Conservation (phyloP, 1,140 invertebrate genomes). For the Paraescarpia echinospica region DNA sequence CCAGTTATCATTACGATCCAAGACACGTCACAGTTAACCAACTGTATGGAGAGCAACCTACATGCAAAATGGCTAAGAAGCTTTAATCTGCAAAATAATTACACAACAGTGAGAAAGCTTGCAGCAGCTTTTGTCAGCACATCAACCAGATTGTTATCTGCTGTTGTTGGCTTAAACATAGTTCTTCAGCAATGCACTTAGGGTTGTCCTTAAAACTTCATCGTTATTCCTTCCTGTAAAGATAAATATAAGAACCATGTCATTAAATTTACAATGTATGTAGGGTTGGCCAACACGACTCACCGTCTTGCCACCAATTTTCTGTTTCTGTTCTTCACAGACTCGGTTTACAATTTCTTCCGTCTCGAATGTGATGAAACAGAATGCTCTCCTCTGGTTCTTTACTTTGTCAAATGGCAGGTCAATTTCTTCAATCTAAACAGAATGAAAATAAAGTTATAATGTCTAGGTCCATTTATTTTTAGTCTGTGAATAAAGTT, state of each 20-base stretch:
- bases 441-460: background rate
- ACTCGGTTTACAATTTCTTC: slow-evolving; percentile 89
- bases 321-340: slow-evolving; percentile 27
- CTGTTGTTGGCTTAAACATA: background rate
- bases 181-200: slow-evolving; percentile 5
- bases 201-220: background rate
- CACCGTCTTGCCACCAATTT: slow-evolving; percentile 28
- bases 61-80: slow-evolving; percentile 3
- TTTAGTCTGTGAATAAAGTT: too few species aligned
- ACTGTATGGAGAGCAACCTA: background rate
- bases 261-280: background rate
- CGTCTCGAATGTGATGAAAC: slow-evolving; percentile 92
- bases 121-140: background rate
- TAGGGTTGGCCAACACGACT: background rate
- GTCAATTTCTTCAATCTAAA: slow-evolving; percentile 85
- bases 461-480: too few species aligned
- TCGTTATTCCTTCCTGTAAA: background rate
- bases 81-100: slow-evolving; percentile 1
- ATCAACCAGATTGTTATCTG: slow-evolving; percentile 5
- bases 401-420: slow-evolving; percentile 94
- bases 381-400: slow-evolving; percentile 92
- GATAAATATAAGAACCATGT: background rate
- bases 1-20: background rate
- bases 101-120: background rate
- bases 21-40: background rate